Evolutionary conservation across 2,797 vertebrate species (phyloP).

Genomic region (Platalea minor): DNA sequence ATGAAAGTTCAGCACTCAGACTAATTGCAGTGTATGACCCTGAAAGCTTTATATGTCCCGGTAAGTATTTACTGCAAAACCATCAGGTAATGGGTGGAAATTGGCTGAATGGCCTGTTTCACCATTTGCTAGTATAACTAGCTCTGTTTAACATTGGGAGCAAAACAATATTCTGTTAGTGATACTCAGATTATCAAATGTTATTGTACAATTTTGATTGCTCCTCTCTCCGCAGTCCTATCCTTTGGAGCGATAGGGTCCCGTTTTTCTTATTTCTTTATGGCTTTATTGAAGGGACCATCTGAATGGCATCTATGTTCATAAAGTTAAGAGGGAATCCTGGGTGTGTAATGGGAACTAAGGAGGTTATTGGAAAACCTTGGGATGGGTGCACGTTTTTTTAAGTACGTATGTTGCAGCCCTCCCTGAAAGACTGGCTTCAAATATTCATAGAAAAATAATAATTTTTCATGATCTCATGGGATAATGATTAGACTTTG

Average conservation of each 20-base stretch:
- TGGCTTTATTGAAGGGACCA: background rate
- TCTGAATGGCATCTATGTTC: background rate
- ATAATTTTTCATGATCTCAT: background rate
- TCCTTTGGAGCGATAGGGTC: background rate
- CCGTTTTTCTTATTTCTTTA: background rate
- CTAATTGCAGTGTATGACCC: background rate
- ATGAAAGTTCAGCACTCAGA: background rate
- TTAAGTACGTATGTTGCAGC: background rate
- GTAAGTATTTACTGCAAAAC: background rate
- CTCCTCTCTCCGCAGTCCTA: background rate
- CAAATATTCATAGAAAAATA: background rate
- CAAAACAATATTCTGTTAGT: background rate
- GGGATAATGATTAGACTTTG: background rate
- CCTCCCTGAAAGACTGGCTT: background rate
- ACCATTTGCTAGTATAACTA: background rate
- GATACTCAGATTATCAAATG: background rate
- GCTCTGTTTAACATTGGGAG: background rate
- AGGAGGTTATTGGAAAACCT: background rate
- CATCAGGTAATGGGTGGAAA: background rate
- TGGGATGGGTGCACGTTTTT: background rate
- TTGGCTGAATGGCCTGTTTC: background rate
- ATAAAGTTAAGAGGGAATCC: background rate
- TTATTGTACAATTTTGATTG: background rate
- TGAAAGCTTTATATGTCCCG: background rate
- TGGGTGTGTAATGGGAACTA: background rate